Conservation (phyloP, 2,888 invertebrate genomes). For the Nomada fabriciana region DNA sequence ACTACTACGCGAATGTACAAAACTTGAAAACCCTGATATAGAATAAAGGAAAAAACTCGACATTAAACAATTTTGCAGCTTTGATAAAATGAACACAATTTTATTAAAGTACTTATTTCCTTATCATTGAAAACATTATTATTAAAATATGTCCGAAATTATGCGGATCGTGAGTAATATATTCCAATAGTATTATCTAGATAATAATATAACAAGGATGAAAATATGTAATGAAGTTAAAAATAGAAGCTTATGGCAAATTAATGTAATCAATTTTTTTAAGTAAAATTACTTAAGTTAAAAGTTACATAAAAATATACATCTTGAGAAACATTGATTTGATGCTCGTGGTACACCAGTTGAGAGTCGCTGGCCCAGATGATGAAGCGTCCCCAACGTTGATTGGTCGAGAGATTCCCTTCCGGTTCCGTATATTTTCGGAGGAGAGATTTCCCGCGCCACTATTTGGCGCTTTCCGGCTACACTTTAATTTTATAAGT, state of each 20-base stretch:
- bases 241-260: background rate
- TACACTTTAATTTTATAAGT: background rate
- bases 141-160: too few relatives aligned
- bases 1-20: background rate
- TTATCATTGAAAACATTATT: too few relatives aligned
- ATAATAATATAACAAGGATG: too few relatives aligned
- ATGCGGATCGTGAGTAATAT: too few relatives aligned
- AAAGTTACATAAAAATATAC: background rate
- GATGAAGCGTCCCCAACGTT: slow-evolving; percentile 23
- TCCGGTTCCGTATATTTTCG: slow-evolving; percentile 33
- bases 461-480: slow-evolving; percentile 2
- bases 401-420: slow-evolving; percentile 51
- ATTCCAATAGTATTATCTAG: too few relatives aligned
- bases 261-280: background rate
- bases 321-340: background rate
- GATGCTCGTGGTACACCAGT: background rate
- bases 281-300: too few relatives aligned
- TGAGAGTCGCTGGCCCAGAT: slow-evolving; percentile 34
- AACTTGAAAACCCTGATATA: background rate
- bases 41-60: background rate
- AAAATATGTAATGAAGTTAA: background rate
- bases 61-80: too few relatives aligned
- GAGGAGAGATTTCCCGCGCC: slow-evolving; percentile 19
- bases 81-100: too few relatives aligned
- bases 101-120: too few relatives aligned